Base-by-base conservation (phyloP, 2,888 invertebrate species). In the Nomada fabriciana region DNA sequence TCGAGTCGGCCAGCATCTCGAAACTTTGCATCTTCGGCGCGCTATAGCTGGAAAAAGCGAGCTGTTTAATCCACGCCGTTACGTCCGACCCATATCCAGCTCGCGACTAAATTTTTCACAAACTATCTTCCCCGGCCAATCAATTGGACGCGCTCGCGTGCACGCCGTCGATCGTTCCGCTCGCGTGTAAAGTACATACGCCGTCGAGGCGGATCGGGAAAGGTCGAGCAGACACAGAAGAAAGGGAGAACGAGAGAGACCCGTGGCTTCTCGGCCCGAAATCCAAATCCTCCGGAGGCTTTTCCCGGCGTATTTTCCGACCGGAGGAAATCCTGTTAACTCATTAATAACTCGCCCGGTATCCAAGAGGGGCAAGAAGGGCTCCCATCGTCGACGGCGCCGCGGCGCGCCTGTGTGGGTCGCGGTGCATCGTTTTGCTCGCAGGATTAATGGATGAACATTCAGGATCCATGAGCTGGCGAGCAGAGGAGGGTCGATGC, bases 251-350 rank as follows among this genome's bases (percentile, higher is more conserved):
- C 11, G n/a, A n/a, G 36, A 55, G 68, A 42, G 42, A 73, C 25
- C 25, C 59, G 47, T 18, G 70, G 82, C 80, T 80, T 76, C 67
- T 71, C 76, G 70, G 55, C 80, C 70, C 85, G 70, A 84, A 84
- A 82, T 84, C 84, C 75, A 86, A 87, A 87, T 86, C 87, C 86
- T 87, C 78, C 77, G 83, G 84, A 82, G 87, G 83, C 81, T 87
- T 88, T 87, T 84, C 85, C 85, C 79, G 82, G 76, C 85, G 89
- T 90, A 91, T 92, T 92, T 92, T 90, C 91, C 90, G 84, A 88
- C 84, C 89, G 86, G 87, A 87, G 91, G 90, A 91, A 92, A 92
- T 91, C 92, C 91, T 89, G 92, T 92, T 92, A 91, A 91, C 91
- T 91, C 91, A 92, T 92, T 92, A 92, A 92, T 91, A 91, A 91